Evolutionary conservation across 2,888 invertebrate genomes (phyloP).

Genomic region (Atherix ibis): DNA sequence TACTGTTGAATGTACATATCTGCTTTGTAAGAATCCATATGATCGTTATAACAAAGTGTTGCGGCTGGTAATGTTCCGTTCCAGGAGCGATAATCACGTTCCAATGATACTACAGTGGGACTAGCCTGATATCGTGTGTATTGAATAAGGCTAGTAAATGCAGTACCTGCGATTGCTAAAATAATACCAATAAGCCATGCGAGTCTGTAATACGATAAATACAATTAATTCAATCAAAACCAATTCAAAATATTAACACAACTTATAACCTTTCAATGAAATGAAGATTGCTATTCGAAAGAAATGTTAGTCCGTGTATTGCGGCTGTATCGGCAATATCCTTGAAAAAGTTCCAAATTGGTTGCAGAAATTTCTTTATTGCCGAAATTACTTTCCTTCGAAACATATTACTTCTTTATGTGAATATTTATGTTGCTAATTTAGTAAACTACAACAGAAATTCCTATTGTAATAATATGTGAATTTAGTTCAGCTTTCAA

Average conservation of each 20-base stretch:
- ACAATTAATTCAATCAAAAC: neutral
- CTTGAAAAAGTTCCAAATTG: neutral
- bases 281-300: constrained; percentile 1
- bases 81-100: constrained; percentile 29
- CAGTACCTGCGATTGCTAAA: constrained; percentile 17
- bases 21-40: constrained; percentile 23
- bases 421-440: too few species aligned
- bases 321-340: neutral
- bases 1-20: constrained; percentile 21
- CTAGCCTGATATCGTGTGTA: constrained; percentile 20
- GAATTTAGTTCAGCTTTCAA: too few species aligned
- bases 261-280: constrained; percentile 1
- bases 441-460: too few species aligned
- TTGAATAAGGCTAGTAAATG: constrained; percentile 19
- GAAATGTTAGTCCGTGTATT: constrained; percentile 1
- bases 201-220: constrained; percentile 13
- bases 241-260: neutral
- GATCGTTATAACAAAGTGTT: constrained; percentile 27
- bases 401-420: too few species aligned
- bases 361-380: too few species aligned
- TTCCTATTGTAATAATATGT: too few species aligned
- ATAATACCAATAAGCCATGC: constrained; percentile 20
- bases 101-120: constrained; percentile 28
- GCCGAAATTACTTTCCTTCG: too few species aligned
- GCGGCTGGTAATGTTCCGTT: constrained; percentile 27